A percentile compares a stretch with the other conserved stretches of the same genome.
Conservation (phyloP, 2,888 invertebrate genomes). For the Arrhopalites spinosus region DNA sequence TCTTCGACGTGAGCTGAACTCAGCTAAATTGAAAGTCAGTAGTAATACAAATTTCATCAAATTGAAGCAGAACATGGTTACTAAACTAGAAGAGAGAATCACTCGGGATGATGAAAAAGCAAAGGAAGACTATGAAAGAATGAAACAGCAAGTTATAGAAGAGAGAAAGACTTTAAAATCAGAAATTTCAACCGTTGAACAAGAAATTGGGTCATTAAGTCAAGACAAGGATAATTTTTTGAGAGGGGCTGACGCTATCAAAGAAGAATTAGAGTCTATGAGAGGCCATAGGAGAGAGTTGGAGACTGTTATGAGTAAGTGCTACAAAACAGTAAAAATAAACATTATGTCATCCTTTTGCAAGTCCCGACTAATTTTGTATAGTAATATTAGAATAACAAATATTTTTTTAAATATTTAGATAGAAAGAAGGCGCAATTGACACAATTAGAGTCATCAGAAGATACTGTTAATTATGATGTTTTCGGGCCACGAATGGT, state of each 20-base stretch:
- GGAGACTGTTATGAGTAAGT: conserved; percentile 10
- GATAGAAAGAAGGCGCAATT: neutral
- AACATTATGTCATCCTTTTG: neutral
- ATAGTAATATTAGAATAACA: neutral
- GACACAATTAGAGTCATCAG: neutral
- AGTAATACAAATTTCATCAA: neutral
- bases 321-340: neutral
- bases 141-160: conserved; percentile 16
- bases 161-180: conserved; percentile 12
- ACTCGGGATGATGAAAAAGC: conserved; percentile 8
- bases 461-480: neutral
- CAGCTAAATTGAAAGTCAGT: neutral
- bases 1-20: neutral
- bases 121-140: conserved; percentile 17
- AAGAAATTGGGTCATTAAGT: neutral
- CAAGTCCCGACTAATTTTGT: neutral
- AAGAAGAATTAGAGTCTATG: conserved; percentile 4
- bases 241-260: conserved; percentile 1
- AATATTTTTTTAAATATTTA: neutral
- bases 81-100: conserved; percentile 8
- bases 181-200: conserved; percentile 11
- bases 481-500: conserved; percentile 46
- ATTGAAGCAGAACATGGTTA: neutral
- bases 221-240: conserved; percentile 7
- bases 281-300: conserved; percentile 7